Conservation (phyloP, 2,888 invertebrate species). For the Gasteruption jaculator region DNA sequence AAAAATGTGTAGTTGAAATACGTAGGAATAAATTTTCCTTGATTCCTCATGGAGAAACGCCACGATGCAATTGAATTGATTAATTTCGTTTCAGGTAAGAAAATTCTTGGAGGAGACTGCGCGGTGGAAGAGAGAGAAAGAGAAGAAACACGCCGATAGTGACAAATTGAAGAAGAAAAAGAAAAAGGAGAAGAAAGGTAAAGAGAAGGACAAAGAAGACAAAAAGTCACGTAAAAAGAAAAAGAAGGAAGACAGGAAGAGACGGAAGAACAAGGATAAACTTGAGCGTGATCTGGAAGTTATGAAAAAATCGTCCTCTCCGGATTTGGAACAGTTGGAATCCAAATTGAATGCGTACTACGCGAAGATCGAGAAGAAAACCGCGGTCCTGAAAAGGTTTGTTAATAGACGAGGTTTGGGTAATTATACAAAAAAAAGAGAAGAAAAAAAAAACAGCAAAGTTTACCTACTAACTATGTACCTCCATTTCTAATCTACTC, state of each 20-base stretch:
- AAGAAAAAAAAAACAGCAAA: too few relatives aligned
- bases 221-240: slow-evolving; percentile 56
- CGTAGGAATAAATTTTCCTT: too few relatives aligned
- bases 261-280: slow-evolving; percentile 53
- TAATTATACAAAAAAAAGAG: background rate
- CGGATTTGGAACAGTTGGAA: slow-evolving; percentile 72
- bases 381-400: slow-evolving; percentile 56
- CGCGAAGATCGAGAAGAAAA: slow-evolving; percentile 69
- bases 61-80: background rate
- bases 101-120: slow-evolving; percentile 80
- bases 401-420: slow-evolving; percentile 19
- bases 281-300: slow-evolving; percentile 64
- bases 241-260: slow-evolving; percentile 62
- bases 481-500: slow-evolving; percentile 11
- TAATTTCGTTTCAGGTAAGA: slow-evolving; percentile 57
- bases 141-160: slow-evolving; percentile 67
- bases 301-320: slow-evolving; percentile 63
- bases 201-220: slow-evolving; percentile 64
- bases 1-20: too few relatives aligned
- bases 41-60: background rate
- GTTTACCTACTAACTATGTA: slow-evolving; percentile 9
- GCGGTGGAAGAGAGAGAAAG: slow-evolving; percentile 70
- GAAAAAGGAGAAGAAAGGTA: slow-evolving; percentile 69
- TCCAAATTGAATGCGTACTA: slow-evolving; percentile 75
- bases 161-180: slow-evolving; percentile 66